Evolutionary conservation across 2,888 invertebrate species (phyloP).

Genomic region (Drosophila emarginata): DNA sequence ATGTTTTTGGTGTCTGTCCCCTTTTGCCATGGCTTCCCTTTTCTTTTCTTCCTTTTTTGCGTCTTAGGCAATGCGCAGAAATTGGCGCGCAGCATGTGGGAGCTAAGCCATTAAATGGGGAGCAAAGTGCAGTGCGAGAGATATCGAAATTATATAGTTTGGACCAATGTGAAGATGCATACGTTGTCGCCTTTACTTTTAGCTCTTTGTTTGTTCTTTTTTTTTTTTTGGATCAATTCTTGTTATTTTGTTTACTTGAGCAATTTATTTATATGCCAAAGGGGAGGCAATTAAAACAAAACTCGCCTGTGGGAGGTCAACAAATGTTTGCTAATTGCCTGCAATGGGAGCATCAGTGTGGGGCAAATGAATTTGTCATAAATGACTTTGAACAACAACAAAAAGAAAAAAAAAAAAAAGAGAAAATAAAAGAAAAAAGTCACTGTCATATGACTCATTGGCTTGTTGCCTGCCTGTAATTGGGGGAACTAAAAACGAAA

Average conservation of each 20-base stretch:
- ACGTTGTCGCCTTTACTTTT: slow-evolving; percentile 17
- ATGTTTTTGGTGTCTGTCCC: not conserved
- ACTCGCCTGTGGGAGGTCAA: slow-evolving; percentile 61
- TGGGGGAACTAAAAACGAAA: slow-evolving; percentile 22
- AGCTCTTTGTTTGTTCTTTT: not conserved
- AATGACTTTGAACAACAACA: slow-evolving; percentile 50
- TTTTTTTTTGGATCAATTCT: not conserved
- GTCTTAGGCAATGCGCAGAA: slow-evolving; percentile 43
- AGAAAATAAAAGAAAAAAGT: not conserved
- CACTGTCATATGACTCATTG: not conserved
- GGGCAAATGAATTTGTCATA: slow-evolving; percentile 50
- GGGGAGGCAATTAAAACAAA: slow-evolving; percentile 40
- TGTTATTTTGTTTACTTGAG: slow-evolving; percentile 49
- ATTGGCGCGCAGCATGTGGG: slow-evolving; percentile 45
- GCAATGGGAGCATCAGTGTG: slow-evolving; percentile 25
- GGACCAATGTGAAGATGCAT: slow-evolving; percentile 42
- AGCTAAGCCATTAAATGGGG: slow-evolving; percentile 19
- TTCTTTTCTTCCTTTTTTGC: slow-evolving; percentile 29
- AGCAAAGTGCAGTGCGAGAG: slow-evolving; percentile 39
- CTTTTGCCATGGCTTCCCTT: not conserved
- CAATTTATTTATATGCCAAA: slow-evolving; percentile 60
- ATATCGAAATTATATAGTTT: slow-evolving; percentile 9
- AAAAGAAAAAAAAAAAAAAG: not conserved
- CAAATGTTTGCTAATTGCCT: slow-evolving; percentile 54
- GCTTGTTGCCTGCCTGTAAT: not conserved